A percentile compares a stretch with the other conserved stretches of the same genome.
These are phyloP conservation scores for Brachionus angularis DNA, from an alignment of 1,140 invertebrate genomes.

Conservation along the genomic window DNA sequence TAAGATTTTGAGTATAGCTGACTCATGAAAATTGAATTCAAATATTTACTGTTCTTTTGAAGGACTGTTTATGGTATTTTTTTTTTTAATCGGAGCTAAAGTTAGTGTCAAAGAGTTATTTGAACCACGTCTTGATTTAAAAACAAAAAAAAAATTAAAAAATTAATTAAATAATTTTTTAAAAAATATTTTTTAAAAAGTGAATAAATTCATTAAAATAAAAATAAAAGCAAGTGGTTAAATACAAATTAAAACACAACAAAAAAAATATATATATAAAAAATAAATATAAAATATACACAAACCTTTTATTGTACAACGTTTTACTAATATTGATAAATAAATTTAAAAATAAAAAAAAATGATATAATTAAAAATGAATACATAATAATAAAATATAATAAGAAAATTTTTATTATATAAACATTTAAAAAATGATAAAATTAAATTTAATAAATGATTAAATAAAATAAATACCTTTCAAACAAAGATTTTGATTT, in stretches of 20 bases:
- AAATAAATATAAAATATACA: background rate
- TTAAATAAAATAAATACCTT: background rate
- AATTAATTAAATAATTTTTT: background rate
- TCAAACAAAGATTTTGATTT: slow-evolving; percentile 36
- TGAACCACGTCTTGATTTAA: slow-evolving; percentile 18
- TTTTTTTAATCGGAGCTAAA: slow-evolving; percentile 33
- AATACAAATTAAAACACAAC: background rate
- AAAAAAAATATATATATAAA: background rate
- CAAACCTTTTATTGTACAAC: slow-evolving; percentile 42
- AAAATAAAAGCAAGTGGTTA: background rate
- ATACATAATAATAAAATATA: background rate
- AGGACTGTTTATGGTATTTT: slow-evolving; percentile 1
- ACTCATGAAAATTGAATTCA: background rate
- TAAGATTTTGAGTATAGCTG: too few species aligned
- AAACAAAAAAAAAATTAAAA: background rate
- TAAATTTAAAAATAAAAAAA: slow-evolving; percentile 8
- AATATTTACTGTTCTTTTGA: slow-evolving; percentile 6
- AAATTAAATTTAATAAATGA: background rate
- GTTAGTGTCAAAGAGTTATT: slow-evolving; percentile 37
- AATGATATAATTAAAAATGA: background rate
- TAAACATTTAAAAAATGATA: background rate
- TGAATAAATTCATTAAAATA: background rate
- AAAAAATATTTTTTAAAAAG: slow-evolving; percentile 7
- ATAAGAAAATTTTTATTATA: too few species aligned
- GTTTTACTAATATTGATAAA: slow-evolving; percentile 26